A percentile compares a stretch with the other conserved stretches of the same genome.
These are phyloP conservation scores for Ceriagrion tenellum DNA, from an alignment of 2,888 invertebrate species.

Conservation along the genomic window DNA sequence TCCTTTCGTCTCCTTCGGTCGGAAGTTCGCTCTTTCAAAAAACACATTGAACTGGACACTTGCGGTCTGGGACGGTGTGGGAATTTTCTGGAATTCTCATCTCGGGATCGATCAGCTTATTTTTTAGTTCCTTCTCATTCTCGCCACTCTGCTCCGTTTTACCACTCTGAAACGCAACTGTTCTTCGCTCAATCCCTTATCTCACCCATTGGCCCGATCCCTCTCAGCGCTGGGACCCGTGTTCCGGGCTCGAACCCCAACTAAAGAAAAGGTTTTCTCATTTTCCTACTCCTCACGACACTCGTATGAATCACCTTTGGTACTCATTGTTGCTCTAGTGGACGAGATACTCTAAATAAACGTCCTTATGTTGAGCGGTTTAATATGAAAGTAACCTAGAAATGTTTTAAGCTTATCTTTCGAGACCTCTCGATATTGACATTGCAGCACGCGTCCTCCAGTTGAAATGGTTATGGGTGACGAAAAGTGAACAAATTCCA, in stretches of 20 bases:
- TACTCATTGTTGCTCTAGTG: too few species aligned
- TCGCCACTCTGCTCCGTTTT: not conserved
- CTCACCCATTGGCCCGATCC: not conserved
- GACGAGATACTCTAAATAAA: too few species aligned
- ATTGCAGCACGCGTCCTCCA: too few species aligned
- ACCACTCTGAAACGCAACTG: not conserved
- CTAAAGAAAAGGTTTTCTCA: not conserved
- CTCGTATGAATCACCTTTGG: too few species aligned
- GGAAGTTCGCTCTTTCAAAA: constrained; percentile 19
- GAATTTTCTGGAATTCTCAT: constrained; percentile 33
- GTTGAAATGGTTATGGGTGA: too few species aligned
- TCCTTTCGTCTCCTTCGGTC: constrained; percentile 47
- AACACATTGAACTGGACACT: constrained; percentile 53
- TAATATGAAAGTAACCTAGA: too few species aligned
- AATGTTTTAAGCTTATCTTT: too few species aligned
- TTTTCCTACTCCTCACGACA: too few species aligned
- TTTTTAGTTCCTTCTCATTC: not conserved
- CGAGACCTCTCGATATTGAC: too few species aligned
- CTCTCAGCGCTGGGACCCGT: not conserved
- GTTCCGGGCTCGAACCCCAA: not conserved
- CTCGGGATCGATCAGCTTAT: not conserved
- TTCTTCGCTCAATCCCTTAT: not conserved
- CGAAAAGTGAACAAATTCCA: too few species aligned
- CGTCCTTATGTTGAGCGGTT: too few species aligned
- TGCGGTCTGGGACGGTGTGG: constrained; percentile 51